Percentiles rank a stretch among this genome's conserved stretches.
phyloP scores from a whole-genome alignment of 2,888 invertebrate species.

The Nudaria mundana region DNA sequence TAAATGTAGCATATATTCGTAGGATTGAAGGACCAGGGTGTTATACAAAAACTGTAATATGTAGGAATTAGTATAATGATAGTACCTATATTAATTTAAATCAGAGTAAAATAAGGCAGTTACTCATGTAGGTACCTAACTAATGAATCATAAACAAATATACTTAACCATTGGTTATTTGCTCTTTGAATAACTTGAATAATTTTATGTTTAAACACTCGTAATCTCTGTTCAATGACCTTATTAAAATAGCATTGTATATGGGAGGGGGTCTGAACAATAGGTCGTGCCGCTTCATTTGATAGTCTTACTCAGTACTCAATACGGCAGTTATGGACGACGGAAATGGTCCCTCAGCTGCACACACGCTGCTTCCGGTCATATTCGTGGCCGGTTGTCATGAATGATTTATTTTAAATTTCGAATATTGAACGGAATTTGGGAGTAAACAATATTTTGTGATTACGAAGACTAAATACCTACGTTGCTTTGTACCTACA shows the following conservation, averaged over 20 bases:
- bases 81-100: too few species aligned
- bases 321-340: conserved; percentile 55
- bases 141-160: too few species aligned
- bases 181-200: conserved; percentile 3
- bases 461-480: conserved; percentile 9
- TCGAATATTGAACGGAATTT: conserved; percentile 36
- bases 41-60: too few species aligned
- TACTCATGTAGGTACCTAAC: too few species aligned
- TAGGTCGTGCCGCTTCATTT: conserved; percentile 66
- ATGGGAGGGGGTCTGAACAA: conserved; percentile 60
- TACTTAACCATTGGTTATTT: too few species aligned
- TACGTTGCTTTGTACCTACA: too few species aligned
- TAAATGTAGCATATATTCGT: too few species aligned
- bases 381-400: conserved; percentile 55
- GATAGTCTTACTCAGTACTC: conserved; percentile 51
- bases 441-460: conserved; percentile 19
- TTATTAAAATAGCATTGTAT: conserved; percentile 34
- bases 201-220: not conserved
- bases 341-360: conserved; percentile 61
- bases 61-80: too few species aligned
- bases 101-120: too few species aligned
- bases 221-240: conserved; percentile 57
- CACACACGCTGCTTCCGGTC: conserved; percentile 67
- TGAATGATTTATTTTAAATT: conserved; percentile 46
- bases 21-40: too few species aligned